phyloP scores from a whole-genome alignment of 1,140 invertebrate genomes.

The Drosophila ironensis region DNA sequence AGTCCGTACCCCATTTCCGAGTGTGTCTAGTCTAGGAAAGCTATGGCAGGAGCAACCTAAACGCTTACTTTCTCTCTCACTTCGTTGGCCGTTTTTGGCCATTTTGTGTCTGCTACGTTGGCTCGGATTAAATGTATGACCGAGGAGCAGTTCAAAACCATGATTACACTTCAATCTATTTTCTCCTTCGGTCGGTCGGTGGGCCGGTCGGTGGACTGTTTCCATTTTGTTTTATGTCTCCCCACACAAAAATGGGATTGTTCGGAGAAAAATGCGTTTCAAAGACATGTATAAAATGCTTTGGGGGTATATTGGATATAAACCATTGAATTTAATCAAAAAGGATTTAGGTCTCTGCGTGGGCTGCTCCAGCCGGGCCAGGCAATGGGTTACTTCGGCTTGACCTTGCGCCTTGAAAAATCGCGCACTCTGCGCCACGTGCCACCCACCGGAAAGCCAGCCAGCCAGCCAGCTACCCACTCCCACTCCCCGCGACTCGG shows the following conservation, averaged over 20 bases:
- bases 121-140: slow-evolving; percentile 77
- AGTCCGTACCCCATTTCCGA: background rate
- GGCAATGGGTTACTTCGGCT: slow-evolving; percentile 59
- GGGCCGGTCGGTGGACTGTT: no score
- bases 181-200: slow-evolving; percentile 49
- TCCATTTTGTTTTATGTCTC: slow-evolving; percentile 76
- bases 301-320: slow-evolving; percentile 76
- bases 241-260: slow-evolving; percentile 42
- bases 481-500: background rate
- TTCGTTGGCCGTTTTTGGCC: slow-evolving; percentile 58
- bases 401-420: slow-evolving; percentile 72
- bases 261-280: slow-evolving; percentile 73
- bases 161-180: slow-evolving; percentile 81
- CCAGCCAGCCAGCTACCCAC: background rate
- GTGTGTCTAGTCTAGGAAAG: background rate
- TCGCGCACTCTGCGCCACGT: slow-evolving; percentile 63
- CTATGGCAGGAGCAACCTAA: slow-evolving; percentile 24
- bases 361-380: background rate
- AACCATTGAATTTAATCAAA: slow-evolving; percentile 81
- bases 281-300: slow-evolving; percentile 80
- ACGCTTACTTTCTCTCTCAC: slow-evolving; percentile 67
- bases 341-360: slow-evolving; percentile 63
- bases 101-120: slow-evolving; percentile 75
- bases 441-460: slow-evolving; percentile 4
- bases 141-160: slow-evolving; percentile 77